phyloP scores from a whole-genome alignment of 1,140 invertebrate species.

The Eubasilissa regina region DNA sequence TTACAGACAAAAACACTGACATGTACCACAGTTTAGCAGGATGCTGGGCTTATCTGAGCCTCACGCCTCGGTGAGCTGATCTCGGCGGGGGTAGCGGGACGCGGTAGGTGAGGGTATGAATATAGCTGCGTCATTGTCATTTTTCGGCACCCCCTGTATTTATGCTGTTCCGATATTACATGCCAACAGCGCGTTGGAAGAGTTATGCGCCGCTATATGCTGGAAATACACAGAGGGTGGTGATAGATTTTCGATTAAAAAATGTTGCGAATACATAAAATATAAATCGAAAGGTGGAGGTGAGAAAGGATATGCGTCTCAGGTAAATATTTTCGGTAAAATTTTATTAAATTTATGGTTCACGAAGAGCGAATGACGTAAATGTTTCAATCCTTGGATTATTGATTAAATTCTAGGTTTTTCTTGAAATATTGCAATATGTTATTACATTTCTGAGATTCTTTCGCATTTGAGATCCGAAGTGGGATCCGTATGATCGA shows the following conservation, averaged over 20 bases:
- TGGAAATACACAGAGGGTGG: slow-evolving; percentile 37
- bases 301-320: slow-evolving; percentile 3
- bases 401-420: too few species aligned
- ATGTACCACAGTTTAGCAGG: slow-evolving; percentile 30
- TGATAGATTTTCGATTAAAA: slow-evolving; percentile 47
- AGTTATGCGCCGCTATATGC: slow-evolving; percentile 43
- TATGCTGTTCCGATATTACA: slow-evolving; percentile 56
- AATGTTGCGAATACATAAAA: slow-evolving; percentile 45
- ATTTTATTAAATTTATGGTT: slow-evolving; percentile 13
- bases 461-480: too few species aligned
- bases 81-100: slow-evolving; percentile 19
- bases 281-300: slow-evolving; percentile 39
- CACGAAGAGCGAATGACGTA: background rate
- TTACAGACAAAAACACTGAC: slow-evolving; percentile 14
- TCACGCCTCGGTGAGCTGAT: slow-evolving; percentile 49
- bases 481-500: too few species aligned
- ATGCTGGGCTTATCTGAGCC: slow-evolving; percentile 52
- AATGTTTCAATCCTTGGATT: slow-evolving; percentile 25
- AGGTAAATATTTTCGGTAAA: slow-evolving; percentile 22
- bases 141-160: slow-evolving; percentile 57
- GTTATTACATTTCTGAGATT: too few species aligned
- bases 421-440: too few species aligned
- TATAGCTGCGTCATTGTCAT: slow-evolving; percentile 60
- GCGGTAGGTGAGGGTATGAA: slow-evolving; percentile 39
- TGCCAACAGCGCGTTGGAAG: slow-evolving; percentile 43